phyloP scores from a whole-genome alignment of 2,888 invertebrate genomes.

The Plagodis dolabraria region DNA sequence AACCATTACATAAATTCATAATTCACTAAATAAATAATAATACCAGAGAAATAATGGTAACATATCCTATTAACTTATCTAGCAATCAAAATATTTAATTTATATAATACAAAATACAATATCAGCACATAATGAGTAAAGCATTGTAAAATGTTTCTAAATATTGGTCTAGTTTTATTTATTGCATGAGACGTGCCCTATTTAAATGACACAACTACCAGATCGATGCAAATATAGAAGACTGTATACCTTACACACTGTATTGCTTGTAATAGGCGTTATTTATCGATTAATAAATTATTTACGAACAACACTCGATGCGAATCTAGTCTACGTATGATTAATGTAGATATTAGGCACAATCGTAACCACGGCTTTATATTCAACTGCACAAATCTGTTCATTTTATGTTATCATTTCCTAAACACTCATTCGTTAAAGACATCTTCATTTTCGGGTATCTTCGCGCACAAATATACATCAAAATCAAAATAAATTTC shows the following conservation, averaged over 20 bases:
- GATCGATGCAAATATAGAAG: constrained; percentile 61
- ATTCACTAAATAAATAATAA: constrained; percentile 76
- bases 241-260: constrained; percentile 43
- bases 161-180: constrained; percentile 81
- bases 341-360: constrained; percentile 20
- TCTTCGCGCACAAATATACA: too few species aligned
- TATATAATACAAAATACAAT: constrained; percentile 67
- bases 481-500: too few species aligned
- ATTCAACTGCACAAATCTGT: not conserved
- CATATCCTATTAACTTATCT: constrained; percentile 72
- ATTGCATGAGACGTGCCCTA: constrained; percentile 71
- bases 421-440: too few species aligned
- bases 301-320: constrained; percentile 34
- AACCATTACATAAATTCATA: constrained; percentile 69
- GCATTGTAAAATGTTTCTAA: constrained; percentile 81
- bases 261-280: constrained; percentile 40
- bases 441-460: too few species aligned
- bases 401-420: not conserved
- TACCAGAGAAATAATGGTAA: constrained; percentile 78
- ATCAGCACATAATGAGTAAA: constrained; percentile 76
- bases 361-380: constrained; percentile 11
- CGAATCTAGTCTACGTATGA: constrained; percentile 37
- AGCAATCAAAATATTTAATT: constrained; percentile 49
- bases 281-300: constrained; percentile 29
- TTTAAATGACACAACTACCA: constrained; percentile 59